Conservation (phyloP, 2,888 invertebrate species). For the Tricholauxania praeusta region DNA sequence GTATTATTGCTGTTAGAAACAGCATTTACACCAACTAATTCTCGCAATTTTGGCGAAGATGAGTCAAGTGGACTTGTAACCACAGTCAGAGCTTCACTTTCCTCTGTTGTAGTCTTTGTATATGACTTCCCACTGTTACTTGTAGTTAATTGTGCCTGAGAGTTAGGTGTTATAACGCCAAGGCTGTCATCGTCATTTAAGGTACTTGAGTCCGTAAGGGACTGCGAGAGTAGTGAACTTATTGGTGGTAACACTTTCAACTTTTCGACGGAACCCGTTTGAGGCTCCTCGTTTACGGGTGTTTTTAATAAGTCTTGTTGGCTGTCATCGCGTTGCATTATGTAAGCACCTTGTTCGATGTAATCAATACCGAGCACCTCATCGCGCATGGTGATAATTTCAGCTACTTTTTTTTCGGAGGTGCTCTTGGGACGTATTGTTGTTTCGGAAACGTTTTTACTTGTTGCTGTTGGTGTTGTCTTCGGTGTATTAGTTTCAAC, state of each 20-base stretch:
- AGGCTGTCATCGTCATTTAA: constrained; percentile 73
- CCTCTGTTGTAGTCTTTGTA: constrained; percentile 72
- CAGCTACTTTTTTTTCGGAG: background rate
- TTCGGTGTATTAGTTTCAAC: constrained; percentile 65
- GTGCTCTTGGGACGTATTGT: background rate
- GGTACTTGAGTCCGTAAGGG: constrained; percentile 60
- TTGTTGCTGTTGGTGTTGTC: constrained; percentile 55
- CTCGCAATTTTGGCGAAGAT: constrained; percentile 57
- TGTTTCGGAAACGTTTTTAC: constrained; percentile 2
- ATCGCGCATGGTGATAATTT: constrained; percentile 55
- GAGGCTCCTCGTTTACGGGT: constrained; percentile 67
- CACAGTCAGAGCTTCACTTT: constrained; percentile 72
- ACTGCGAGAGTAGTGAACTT: constrained; percentile 46
- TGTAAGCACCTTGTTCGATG: constrained; percentile 70
- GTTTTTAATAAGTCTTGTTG: constrained; percentile 60
- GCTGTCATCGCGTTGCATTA: constrained; percentile 54
- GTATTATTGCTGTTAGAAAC: constrained; percentile 43
- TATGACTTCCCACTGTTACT: constrained; percentile 42
- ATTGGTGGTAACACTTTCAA: background rate
- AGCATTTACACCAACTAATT: constrained; percentile 47
- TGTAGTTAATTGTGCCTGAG: constrained; percentile 52
- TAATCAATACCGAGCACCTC: constrained; percentile 71
- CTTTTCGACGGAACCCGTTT: background rate
- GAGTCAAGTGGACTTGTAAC: constrained; percentile 70
- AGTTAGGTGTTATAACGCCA: constrained; percentile 67